Conservation (phyloP, 2,113 vertebrate genomes). For the Rhea pennata region DNA sequence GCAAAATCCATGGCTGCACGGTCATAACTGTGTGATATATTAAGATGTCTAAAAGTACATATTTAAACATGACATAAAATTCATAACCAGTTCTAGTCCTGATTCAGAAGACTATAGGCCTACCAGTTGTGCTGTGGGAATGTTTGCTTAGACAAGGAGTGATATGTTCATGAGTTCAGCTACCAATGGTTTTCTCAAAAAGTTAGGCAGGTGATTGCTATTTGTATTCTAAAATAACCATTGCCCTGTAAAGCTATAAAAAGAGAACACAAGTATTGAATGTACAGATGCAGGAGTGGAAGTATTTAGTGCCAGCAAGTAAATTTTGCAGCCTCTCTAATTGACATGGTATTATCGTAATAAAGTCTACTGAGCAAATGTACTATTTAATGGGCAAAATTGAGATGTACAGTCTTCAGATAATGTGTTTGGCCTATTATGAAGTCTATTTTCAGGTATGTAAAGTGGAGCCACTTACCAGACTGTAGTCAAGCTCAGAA, state of each 20-base stretch:
- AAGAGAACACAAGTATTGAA: neutral
- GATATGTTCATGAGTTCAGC: neutral
- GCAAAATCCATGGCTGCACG: neutral
- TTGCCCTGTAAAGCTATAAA: neutral
- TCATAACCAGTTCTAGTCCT: neutral
- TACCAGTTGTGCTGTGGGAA: neutral
- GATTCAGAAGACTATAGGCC: neutral
- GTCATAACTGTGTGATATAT: neutral
- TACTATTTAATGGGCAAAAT: neutral
- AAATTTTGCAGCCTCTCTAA: neutral
- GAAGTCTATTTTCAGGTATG: neutral
- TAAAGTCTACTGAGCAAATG: slow-evolving; percentile 41
- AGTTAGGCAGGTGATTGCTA: neutral
- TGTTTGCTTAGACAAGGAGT: fast-evolving
- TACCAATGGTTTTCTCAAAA: neutral
- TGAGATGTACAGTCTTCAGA: neutral
- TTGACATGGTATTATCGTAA: neutral
- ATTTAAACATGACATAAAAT: neutral
- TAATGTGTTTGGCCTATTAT: neutral
- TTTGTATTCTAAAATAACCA: neutral
- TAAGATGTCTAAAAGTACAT: neutral
- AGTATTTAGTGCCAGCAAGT: neutral
- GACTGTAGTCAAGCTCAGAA: neutral
- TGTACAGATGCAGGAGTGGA: neutral
- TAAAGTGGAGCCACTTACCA: neutral